These are phyloP conservation scores for Labrus mixtus DNA, from an alignment of 2,113 vertebrate species.

Conservation along the genomic window DNA sequence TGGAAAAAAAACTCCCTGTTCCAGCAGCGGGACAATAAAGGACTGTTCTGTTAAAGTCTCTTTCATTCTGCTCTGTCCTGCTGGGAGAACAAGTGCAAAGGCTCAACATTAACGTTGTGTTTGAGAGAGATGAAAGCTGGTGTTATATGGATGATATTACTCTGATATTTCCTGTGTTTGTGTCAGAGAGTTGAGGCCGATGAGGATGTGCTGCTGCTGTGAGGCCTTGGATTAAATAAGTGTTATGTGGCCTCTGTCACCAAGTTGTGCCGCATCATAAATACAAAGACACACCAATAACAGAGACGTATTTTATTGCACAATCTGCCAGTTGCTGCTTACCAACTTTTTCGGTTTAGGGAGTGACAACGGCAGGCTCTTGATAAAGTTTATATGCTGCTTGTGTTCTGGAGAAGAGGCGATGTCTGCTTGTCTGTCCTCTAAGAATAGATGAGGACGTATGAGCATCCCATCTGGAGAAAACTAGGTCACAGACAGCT, in stretches of 20 bases:
- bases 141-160: not conserved
- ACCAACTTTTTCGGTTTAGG: not conserved
- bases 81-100: not conserved
- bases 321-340: too few relatives aligned
- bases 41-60: not conserved
- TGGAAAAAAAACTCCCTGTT: not conserved
- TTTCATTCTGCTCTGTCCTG: not conserved
- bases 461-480: not conserved
- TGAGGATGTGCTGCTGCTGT: not conserved
- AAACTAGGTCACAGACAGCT: slow-evolving; percentile 24
- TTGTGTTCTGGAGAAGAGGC: not conserved
- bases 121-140: too few relatives aligned
- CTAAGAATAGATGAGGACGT: slow-evolving; percentile 22
- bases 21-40: slow-evolving; percentile 1
- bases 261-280: too few relatives aligned
- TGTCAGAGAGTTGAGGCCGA: not conserved
- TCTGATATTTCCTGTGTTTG: not conserved
- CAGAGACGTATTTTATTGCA: not conserved
- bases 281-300: not conserved
- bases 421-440: not conserved
- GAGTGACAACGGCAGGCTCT: not conserved
- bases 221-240: not conserved
- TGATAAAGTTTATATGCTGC: not conserved
- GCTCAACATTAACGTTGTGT: not conserved
- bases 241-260: not conserved